Evolutionary conservation across 2,113 vertebrate genomes (phyloP).

Genomic region (Cinclus mexicanus): DNA sequence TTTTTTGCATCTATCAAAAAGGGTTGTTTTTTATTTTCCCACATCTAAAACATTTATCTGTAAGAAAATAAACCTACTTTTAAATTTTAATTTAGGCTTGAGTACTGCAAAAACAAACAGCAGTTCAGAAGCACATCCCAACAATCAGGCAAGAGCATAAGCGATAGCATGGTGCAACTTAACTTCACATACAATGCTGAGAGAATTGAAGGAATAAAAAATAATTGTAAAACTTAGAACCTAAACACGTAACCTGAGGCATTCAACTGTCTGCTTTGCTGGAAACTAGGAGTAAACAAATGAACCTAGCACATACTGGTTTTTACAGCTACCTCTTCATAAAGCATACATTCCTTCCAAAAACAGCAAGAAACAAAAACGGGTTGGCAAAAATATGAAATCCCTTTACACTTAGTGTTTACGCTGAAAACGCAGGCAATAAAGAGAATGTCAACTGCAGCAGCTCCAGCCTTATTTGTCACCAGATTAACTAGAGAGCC

Average conservation of each 20-base stretch:
- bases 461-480: slow-evolving; percentile 62
- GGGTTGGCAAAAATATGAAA: slow-evolving; percentile 42
- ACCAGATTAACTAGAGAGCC: slow-evolving; percentile 32
- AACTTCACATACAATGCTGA: background rate
- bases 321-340: background rate
- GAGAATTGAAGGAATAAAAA: background rate
- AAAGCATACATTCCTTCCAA: background rate
- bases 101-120: background rate
- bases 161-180: background rate
- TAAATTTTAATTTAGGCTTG: background rate
- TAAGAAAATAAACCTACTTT: background rate
- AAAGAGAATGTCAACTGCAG: slow-evolving; percentile 49
- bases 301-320: background rate
- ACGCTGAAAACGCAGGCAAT: slow-evolving; percentile 35
- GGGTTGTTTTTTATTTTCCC: too few species aligned
- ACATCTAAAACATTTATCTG: background rate
- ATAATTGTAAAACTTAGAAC: background rate
- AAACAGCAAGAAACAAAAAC: slow-evolving; percentile 8
- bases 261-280: background rate
- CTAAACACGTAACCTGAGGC: background rate
- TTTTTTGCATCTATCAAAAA: background rate
- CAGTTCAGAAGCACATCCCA: background rate
- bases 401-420: slow-evolving; percentile 44
- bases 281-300: background rate
- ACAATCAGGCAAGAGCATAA: background rate